phyloP scores from a whole-genome alignment of 2,797 vertebrate species.

The Semaprochilodus insignis region DNA sequence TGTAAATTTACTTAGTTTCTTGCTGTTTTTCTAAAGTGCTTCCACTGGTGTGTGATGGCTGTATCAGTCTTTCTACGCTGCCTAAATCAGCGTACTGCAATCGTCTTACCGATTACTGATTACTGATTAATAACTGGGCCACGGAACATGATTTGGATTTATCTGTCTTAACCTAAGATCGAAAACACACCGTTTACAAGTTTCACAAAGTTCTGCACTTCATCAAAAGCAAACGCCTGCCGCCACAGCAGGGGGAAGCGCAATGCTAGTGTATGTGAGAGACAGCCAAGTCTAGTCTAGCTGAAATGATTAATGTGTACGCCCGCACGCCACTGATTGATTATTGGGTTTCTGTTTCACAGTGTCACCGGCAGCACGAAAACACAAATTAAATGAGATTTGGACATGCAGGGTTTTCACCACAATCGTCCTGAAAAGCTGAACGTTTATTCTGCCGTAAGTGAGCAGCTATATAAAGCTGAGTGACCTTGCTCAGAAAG shows the following conservation, averaged over 20 bases:
- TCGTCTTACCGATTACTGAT: no score
- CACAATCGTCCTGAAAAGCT: background rate
- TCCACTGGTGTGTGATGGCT: no score
- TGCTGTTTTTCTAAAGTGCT: no score
- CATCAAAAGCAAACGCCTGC: background rate
- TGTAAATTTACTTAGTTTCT: no score
- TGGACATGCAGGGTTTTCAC: constrained; percentile 8
- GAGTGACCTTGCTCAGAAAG: background rate
- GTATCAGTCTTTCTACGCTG: no score
- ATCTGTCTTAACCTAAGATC: background rate
- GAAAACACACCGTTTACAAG: background rate
- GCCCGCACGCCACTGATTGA: constrained; percentile 24
- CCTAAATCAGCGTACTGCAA: no score
- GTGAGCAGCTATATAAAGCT: background rate
- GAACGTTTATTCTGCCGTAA: background rate
- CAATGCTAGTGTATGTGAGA: background rate
- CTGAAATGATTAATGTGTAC: constrained; percentile 38
- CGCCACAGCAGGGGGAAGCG: no score
- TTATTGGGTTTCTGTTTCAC: constrained; percentile 39
- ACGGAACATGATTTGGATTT: background rate
- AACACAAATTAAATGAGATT: constrained; percentile 38
- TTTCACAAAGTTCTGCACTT: constrained; percentile 8
- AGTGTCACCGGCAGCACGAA: constrained; percentile 7
- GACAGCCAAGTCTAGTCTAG: background rate
- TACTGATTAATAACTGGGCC: no score